Conservation (phyloP, 2,113 vertebrate species). For the Oryzias melastigma region DNA sequence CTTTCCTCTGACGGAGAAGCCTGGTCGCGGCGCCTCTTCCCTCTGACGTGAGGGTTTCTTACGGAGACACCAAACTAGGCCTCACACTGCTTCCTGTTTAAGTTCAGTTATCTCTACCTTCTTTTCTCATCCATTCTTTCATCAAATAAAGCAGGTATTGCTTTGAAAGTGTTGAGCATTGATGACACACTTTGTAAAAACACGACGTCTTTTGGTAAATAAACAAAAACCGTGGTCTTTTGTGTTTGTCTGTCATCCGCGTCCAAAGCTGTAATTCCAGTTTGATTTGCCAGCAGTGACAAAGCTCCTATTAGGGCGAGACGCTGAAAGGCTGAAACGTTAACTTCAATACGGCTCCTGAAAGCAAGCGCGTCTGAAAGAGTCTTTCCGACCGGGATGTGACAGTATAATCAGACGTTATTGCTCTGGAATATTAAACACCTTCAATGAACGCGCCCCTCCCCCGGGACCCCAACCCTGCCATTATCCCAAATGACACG, state of each 20-base stretch:
- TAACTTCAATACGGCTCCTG: background rate
- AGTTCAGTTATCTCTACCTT: too few species aligned
- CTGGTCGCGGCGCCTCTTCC: background rate
- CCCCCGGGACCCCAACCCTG: slow-evolving; percentile 2
- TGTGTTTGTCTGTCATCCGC: background rate
- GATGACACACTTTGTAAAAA: too few species aligned
- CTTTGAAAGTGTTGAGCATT: too few species aligned
- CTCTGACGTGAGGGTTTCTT: background rate
- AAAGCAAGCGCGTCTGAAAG: background rate
- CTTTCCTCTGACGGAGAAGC: too few species aligned
- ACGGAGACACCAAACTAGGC: slow-evolving; percentile 10
- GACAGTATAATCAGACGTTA: slow-evolving; percentile 25
- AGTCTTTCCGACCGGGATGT: slow-evolving; percentile 22
- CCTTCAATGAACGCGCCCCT: slow-evolving; percentile 7
- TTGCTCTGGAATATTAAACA: slow-evolving; percentile 8
- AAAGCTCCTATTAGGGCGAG: background rate
- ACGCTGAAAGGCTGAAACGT: background rate
- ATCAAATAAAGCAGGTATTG: too few species aligned
- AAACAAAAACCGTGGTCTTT: too few species aligned
- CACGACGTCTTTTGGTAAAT: too few species aligned
- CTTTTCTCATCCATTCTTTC: too few species aligned
- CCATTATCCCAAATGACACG: slow-evolving; percentile 6
- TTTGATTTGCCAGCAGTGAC: background rate
- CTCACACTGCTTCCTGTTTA: too few species aligned
- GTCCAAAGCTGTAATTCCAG: background rate